Conservation (phyloP, 2,797 vertebrate genomes). For the Sebastes cheni region DNA sequence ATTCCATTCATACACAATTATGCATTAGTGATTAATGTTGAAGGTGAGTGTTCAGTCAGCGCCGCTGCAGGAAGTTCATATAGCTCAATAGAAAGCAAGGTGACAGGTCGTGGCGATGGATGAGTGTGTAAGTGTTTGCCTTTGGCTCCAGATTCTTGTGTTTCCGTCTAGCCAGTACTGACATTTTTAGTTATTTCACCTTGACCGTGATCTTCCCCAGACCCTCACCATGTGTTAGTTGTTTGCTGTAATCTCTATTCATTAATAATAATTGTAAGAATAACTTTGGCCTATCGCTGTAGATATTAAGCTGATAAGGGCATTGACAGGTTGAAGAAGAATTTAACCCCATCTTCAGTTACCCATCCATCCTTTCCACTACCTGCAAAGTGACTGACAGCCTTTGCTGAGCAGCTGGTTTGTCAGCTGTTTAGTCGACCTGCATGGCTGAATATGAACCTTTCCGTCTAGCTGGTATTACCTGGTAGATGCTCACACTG, state of each 20-base stretch:
- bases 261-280: not conserved
- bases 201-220: not conserved
- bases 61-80: not conserved
- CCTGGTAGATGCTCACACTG: not conserved
- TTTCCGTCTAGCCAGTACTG: not conserved
- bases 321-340: not conserved
- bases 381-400: not conserved
- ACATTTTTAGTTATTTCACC: not conserved
- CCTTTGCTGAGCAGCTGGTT: not conserved
- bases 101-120: not conserved
- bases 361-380: not conserved
- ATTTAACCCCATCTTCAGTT: not conserved
- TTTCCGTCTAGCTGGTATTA: not conserved
- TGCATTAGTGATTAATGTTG: slow-evolving; percentile 11
- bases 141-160: not conserved
- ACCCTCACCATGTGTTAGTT: not conserved
- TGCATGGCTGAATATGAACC: not conserved
- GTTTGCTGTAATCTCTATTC: not conserved
- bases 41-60: not conserved
- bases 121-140: not conserved
- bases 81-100: not conserved
- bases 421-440: slow-evolving; percentile 1
- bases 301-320: not conserved
- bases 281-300: not conserved
- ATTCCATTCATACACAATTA: slow-evolving; percentile 5